phyloP scores from a whole-genome alignment of 2,888 invertebrate genomes.

The Nomada fabriciana region DNA sequence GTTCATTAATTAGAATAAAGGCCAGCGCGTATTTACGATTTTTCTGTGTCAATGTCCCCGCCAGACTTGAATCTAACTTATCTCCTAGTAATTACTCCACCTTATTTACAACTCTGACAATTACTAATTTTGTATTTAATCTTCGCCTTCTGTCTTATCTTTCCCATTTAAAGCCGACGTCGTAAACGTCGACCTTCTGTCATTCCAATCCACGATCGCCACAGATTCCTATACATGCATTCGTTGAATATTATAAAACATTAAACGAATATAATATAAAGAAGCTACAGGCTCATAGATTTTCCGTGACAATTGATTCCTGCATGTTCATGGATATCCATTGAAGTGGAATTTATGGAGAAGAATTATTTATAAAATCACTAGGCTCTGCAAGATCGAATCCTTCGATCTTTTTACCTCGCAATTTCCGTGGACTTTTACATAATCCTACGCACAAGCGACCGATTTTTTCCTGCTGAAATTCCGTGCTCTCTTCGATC shows the following conservation, averaged over 20 bases:
- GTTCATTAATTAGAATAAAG: slow-evolving; percentile 20
- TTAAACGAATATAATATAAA: too few relatives aligned
- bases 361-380: too few relatives aligned
- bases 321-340: too few relatives aligned
- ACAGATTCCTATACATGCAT: too few relatives aligned
- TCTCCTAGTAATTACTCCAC: slow-evolving; percentile 5
- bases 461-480: not conserved
- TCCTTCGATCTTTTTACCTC: too few relatives aligned
- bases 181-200: not conserved
- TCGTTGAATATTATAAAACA: too few relatives aligned
- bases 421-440: too few relatives aligned
- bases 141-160: not conserved
- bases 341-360: too few relatives aligned
- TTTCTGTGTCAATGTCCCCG: slow-evolving; percentile 6
- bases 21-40: not conserved
- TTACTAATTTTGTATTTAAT: not conserved
- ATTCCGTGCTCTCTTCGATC: not conserved
- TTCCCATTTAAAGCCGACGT: not conserved
- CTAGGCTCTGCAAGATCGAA: too few relatives aligned
- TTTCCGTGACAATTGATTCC: too few relatives aligned
- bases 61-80: not conserved
- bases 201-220: not conserved
- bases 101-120: not conserved
- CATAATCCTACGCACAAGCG: too few relatives aligned
- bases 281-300: too few relatives aligned